These are phyloP conservation scores for Sussaba pulchella DNA, from an alignment of 2,888 invertebrate species.

Conservation along the genomic window DNA sequence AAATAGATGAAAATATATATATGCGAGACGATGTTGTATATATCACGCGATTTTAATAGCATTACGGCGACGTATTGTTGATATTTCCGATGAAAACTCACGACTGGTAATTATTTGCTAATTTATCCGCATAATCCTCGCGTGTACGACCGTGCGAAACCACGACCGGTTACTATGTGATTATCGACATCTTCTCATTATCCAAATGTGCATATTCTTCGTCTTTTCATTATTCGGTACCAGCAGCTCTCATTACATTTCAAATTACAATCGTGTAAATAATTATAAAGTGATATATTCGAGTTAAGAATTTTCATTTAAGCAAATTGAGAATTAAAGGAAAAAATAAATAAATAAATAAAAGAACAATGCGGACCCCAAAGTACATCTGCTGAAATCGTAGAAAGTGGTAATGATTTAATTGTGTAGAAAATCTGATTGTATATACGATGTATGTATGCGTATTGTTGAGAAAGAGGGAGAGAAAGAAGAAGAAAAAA, in stretches of 20 bases:
- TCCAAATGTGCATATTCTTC: constrained; percentile 19
- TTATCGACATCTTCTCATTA: constrained; percentile 25
- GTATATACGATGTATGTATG: constrained; percentile 57
- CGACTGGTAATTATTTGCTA: constrained; percentile 40
- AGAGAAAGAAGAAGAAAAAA: constrained; percentile 6
- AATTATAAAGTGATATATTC: constrained; percentile 46
- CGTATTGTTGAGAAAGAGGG: constrained; percentile 11
- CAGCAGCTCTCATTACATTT: constrained; percentile 29
- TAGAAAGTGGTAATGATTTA: constrained; percentile 30
- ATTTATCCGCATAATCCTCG: constrained; percentile 24
- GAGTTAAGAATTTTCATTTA: constrained; percentile 44
- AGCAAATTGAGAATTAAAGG: constrained; percentile 21
- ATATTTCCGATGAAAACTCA: constrained; percentile 20
- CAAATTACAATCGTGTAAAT: constrained; percentile 59
- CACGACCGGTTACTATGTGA: constrained; percentile 2
- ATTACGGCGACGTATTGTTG: constrained; percentile 1
- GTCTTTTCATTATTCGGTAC: constrained; percentile 12
- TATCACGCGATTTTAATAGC: constrained; percentile 40
- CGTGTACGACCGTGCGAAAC: constrained; percentile 4
- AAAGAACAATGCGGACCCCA: constrained; percentile 13
- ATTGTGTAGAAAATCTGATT: constrained; percentile 41
- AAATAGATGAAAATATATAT: constrained; percentile 41
- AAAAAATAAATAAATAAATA: no score
- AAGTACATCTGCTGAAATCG: constrained; percentile 58
- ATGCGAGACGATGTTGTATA: constrained; percentile 36